Evolutionary conservation across 2,888 invertebrate species (phyloP).

Genomic region (Trisateles emortualis): DNA sequence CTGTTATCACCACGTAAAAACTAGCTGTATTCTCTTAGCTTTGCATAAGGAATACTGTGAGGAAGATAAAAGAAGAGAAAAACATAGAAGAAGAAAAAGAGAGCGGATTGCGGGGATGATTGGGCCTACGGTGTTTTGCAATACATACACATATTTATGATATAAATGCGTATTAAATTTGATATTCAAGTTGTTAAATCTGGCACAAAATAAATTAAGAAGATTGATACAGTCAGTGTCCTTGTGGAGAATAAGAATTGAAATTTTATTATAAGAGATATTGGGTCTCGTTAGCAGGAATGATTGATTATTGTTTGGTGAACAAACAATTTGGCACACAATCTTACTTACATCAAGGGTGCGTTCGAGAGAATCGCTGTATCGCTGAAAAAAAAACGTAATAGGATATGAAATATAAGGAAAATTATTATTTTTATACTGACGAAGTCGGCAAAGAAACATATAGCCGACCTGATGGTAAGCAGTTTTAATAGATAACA

Average conservation of each 20-base stretch:
- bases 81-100: not conserved
- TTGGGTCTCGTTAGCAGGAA: slow-evolving; percentile 46
- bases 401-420: slow-evolving; percentile 22
- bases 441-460: too few relatives aligned
- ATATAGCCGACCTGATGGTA: too few relatives aligned
- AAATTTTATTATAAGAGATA: slow-evolving; percentile 54
- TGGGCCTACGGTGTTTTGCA: too few relatives aligned
- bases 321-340: slow-evolving; percentile 67
- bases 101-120: too few relatives aligned
- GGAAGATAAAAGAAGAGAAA: too few relatives aligned
- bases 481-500: too few relatives aligned
- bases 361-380: slow-evolving; percentile 60
- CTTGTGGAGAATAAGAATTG: slow-evolving; percentile 38
- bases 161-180: slow-evolving; percentile 5
- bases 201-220: slow-evolving; percentile 26
- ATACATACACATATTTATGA: too few relatives aligned
- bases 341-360: slow-evolving; percentile 77
- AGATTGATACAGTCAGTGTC: slow-evolving; percentile 23
- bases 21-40: too few relatives aligned
- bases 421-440: too few relatives aligned
- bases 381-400: slow-evolving; percentile 41
- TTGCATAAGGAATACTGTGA: too few relatives aligned
- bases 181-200: slow-evolving; percentile 13
- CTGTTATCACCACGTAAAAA: too few relatives aligned
- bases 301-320: slow-evolving; percentile 76